Evolutionary conservation across 2,797 vertebrate species (phyloP).

Genomic region (Clarias fuscus): DNA sequence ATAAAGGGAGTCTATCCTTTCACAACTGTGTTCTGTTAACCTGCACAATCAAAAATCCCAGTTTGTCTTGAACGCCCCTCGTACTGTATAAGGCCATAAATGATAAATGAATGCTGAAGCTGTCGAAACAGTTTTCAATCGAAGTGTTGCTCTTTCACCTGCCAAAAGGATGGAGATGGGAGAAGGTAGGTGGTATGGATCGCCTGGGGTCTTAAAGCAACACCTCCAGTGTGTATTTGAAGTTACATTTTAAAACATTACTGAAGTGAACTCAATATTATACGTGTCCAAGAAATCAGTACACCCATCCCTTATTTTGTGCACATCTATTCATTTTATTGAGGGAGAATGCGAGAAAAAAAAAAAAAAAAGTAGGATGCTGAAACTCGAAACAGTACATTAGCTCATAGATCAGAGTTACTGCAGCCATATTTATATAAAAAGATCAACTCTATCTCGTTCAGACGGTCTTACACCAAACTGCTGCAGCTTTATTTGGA

Average conservation of each 20-base stretch:
- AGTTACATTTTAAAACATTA: not conserved
- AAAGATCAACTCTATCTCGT: constrained; percentile 28
- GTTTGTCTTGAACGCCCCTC: too few species aligned
- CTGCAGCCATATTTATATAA: constrained; percentile 30
- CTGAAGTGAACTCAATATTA: not conserved
- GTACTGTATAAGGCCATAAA: not conserved
- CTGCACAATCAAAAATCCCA: too few species aligned
- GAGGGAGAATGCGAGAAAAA: not conserved
- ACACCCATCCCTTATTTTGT: not conserved
- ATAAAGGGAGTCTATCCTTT: too few species aligned
- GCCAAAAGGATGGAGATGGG: not conserved
- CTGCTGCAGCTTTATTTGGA: constrained; percentile 40
- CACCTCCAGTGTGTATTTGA: not conserved
- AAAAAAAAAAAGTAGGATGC: not conserved
- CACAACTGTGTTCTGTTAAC: too few species aligned
- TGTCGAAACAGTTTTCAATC: not conserved
- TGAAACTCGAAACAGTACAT: not conserved
- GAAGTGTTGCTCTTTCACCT: not conserved
- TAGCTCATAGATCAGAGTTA: constrained; percentile 3
- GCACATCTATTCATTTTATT: not conserved
- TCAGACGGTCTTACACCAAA: constrained; percentile 28
- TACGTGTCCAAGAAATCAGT: not conserved
- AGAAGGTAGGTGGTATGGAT: not conserved
- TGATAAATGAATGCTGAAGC: not conserved
- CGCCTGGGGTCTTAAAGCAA: not conserved